A percentile compares a stretch with the other conserved stretches of the same genome.
phyloP scores from a whole-genome alignment of 2,797 vertebrate species.

The Tamandua tetradactyla region DNA sequence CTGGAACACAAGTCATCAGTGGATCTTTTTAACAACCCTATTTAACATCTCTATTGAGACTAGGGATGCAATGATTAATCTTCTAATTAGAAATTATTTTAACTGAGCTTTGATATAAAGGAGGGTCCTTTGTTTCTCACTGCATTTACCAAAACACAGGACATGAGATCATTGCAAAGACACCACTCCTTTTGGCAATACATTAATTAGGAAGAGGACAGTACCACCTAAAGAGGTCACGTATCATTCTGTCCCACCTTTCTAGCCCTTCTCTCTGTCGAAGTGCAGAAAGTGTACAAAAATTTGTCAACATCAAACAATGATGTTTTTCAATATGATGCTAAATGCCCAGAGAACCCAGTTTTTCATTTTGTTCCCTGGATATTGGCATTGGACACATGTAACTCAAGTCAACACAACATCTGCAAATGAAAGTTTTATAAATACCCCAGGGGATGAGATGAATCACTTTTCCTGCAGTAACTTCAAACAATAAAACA shows the following conservation, averaged over 20 bases:
- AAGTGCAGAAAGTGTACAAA: no score
- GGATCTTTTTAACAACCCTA: background rate
- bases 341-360: background rate
- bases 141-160: background rate
- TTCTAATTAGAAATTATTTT: background rate
- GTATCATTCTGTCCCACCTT: background rate
- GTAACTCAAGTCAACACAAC: conserved; percentile 12
- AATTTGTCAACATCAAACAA: background rate
- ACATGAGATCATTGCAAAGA: background rate
- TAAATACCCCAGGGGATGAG: background rate
- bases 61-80: background rate
- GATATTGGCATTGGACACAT: background rate
- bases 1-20: background rate
- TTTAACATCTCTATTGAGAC: background rate
- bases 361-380: background rate
- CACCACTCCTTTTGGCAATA: background rate
- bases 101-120: background rate
- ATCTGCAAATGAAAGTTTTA: conserved; percentile 33
- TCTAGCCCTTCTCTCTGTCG: background rate
- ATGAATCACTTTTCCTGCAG: conserved; percentile 12
- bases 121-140: background rate
- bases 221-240: background rate
- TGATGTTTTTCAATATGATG: background rate
- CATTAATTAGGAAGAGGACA: background rate
- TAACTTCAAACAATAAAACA: background rate